A percentile compares a stretch with the other conserved stretches of the same genome.
Conservation (phyloP, 35 echinoderm and acorn worm genomes). For the Apostichopus parvimensis region DNA sequence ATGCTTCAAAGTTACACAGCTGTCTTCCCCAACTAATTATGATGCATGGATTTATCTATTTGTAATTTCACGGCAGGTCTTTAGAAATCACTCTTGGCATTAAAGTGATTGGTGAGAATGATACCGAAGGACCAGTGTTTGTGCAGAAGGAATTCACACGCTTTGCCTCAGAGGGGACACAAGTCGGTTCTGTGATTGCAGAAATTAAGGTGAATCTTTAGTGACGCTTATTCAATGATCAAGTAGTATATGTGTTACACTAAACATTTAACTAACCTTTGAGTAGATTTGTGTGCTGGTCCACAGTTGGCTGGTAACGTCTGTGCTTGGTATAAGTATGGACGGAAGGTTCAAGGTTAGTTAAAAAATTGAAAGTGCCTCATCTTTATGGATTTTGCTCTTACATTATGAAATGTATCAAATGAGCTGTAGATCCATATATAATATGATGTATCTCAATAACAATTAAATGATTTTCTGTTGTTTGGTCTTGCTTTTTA, state of each 20-base stretch:
- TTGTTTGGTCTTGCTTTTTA: no score
- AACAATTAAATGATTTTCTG: no score
- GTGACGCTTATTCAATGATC: background rate
- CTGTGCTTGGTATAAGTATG: no score
- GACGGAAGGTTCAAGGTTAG: no score
- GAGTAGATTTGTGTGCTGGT: no score
- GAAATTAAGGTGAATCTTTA: constrained; percentile 58
- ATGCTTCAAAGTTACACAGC: no score
- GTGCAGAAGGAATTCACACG: constrained; percentile 24
- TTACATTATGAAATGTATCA: no score
- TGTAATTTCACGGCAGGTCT: background rate
- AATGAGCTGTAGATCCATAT: no score
- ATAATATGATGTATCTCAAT: no score
- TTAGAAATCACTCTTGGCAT: constrained; percentile 41
- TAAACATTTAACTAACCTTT: background rate
- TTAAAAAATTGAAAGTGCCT: no score
- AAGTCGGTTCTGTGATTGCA: constrained; percentile 41
- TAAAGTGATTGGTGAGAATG: constrained; percentile 60
- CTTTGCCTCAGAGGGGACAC: constrained; percentile 61
- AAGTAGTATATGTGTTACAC: background rate
- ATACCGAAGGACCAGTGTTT: constrained; percentile 66
- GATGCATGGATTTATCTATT: background rate
- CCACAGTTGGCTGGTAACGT: no score
- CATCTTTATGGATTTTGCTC: no score
- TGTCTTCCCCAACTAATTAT: background rate